Base-by-base conservation (phyloP, 2,888 invertebrate species). In the Trypoxylon attenuatum region DNA sequence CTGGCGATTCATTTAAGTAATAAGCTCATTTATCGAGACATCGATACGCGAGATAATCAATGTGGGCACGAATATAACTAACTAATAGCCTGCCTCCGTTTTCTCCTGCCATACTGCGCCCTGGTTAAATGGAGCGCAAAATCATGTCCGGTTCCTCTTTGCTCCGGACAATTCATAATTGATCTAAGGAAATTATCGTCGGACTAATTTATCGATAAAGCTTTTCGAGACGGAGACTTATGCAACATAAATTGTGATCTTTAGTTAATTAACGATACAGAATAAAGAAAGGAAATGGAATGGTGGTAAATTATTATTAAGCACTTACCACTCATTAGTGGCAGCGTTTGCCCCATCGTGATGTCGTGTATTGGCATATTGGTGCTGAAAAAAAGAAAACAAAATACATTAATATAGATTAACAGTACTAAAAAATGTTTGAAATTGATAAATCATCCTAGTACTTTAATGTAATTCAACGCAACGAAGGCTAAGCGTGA, bases 311-410 rank as follows among this genome's bases (percentile, higher is more conserved):
- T 33, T 3, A 6, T 19, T 52, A 53, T 4, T 6, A 43, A 8
- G 13, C 23, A 75, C 83, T 84, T 52, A 85, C 85, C 81, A 69
- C 78, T 82, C 21, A 72, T 56, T 22, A 81, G 19, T 23, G 76
- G 76, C 49, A 78, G 27, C 2, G 84, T 79, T 47, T 81, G 78
- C 47, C 77, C 80, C 81, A 85, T 80, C 21, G 84, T 82, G 5
- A 82, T 78, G 38, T 85, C 84, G 27, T 80, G 82, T 29, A 83
- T 50, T 15, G 82, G 78, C 72, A 81, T 76, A 53, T 73, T 81
- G 1, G 83, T 84, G 54, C 85, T 85, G 78, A 6, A 82, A 84
- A 29, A 62, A 46, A 53, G 53, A 52, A 6, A 33, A 16, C 8
- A 39, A 42, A 6, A 47, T 18, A 8, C 27, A 42, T 46, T 16